These are phyloP conservation scores for Hydrotaea cyrtoneurina DNA, from an alignment of 2,888 invertebrate species.

Conservation along the genomic window DNA sequence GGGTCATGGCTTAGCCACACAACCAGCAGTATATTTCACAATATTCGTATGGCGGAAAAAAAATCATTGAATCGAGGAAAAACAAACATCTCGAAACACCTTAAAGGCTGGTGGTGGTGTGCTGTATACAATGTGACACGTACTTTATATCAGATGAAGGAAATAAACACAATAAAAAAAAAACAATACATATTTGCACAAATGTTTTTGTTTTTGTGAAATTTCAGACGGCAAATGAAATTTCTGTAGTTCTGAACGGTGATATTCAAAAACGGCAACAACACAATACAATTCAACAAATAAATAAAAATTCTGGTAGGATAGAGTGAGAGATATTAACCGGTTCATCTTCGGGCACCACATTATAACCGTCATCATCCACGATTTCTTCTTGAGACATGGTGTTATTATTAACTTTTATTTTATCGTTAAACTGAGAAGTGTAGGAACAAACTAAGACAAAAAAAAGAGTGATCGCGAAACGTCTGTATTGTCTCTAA, in stretches of 20 bases:
- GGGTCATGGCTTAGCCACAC: neutral
- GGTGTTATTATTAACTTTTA: neutral
- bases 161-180: neutral
- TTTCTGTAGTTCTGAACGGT: neutral
- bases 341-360: slow-evolving; percentile 62
- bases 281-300: neutral
- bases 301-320: slow-evolving; percentile 7
- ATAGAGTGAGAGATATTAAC: slow-evolving; percentile 45
- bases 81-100: neutral
- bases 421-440: neutral
- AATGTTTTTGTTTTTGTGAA: neutral
- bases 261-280: neutral
- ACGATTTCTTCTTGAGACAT: slow-evolving; percentile 59
- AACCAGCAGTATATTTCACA: slow-evolving; percentile 27
- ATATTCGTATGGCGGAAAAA: neutral
- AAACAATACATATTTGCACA: slow-evolving; percentile 17
- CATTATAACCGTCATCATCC: slow-evolving; percentile 64
- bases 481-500: neutral
- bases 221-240: neutral
- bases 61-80: neutral
- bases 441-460: slow-evolving; percentile 7
- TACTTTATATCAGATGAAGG: slow-evolving; percentile 1
- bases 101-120: slow-evolving; percentile 10
- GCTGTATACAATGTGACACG: slow-evolving; percentile 32
- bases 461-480: slow-evolving; percentile 7